Conservation (phyloP, 2,888 invertebrate species). For the Archips crataeganus region DNA sequence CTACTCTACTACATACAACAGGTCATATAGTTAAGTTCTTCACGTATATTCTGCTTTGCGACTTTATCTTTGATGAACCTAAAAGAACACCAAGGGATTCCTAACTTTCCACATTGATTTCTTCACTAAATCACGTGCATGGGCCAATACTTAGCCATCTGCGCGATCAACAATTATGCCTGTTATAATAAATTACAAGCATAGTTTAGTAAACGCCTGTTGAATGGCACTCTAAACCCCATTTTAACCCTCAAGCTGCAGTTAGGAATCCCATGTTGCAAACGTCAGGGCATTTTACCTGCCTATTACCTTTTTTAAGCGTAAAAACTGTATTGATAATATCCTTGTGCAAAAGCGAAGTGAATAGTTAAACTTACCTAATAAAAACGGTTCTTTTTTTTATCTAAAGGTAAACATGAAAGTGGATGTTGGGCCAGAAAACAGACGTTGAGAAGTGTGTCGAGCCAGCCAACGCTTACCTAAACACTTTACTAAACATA, state of each 20-base stretch:
- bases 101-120: background rate
- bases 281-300: background rate
- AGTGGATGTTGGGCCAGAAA: conserved; percentile 14
- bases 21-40: no score
- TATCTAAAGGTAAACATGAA: conserved; percentile 27
- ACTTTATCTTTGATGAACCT: background rate
- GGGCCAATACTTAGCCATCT: background rate
- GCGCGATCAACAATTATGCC: background rate
- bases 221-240: background rate
- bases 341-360: conserved; percentile 21
- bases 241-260: background rate
- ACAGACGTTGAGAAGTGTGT: conserved; percentile 8
- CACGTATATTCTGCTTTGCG: background rate
- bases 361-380: background rate
- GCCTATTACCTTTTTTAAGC: no score
- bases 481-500: background rate
- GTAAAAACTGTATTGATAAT: background rate
- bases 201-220: background rate
- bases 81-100: background rate
- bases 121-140: background rate
- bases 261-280: background rate
- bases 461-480: conserved; percentile 10
- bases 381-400: conserved; percentile 19
- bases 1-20: no score
- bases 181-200: background rate